Percentiles rank a stretch among this genome's conserved stretches.
Evolutionary conservation across 1,140 invertebrate species (phyloP).

Genomic region (Fopius arisanus): DNA sequence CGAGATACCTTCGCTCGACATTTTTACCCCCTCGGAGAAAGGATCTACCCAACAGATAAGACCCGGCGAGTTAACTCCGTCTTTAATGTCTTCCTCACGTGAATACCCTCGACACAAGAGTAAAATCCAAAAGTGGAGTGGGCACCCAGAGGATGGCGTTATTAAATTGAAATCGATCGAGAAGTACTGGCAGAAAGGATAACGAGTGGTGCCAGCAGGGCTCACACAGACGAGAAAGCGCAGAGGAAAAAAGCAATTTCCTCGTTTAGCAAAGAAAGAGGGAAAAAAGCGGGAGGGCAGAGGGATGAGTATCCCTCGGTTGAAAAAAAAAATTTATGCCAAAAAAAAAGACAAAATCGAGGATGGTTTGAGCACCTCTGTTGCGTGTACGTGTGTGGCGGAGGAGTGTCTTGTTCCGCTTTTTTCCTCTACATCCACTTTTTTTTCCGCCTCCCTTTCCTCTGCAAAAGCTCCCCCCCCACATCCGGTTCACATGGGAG

Average conservation of each 20-base stretch:
- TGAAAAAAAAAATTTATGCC: background rate
- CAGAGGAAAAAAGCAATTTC: slow-evolving; percentile 39
- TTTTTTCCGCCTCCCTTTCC: slow-evolving; percentile 9
- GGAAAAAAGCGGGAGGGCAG: background rate
- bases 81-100: background rate
- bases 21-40: too few relatives aligned
- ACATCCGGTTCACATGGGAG: slow-evolving; percentile 33
- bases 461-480: slow-evolving; percentile 34
- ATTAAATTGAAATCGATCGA: slow-evolving; percentile 38
- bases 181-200: slow-evolving; percentile 19
- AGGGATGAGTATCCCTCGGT: background rate
- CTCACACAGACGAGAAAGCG: background rate
- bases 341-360: slow-evolving; percentile 27
- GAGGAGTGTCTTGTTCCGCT: slow-evolving; percentile 26
- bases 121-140: background rate
- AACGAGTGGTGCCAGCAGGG: slow-evolving; percentile 13
- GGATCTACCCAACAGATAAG: too few relatives aligned
- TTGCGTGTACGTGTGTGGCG: slow-evolving; percentile 19
- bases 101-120: too few relatives aligned
- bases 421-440: slow-evolving; percentile 21
- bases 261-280: slow-evolving; percentile 24
- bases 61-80: too few relatives aligned
- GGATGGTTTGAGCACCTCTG: slow-evolving; percentile 35
- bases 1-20: too few relatives aligned
- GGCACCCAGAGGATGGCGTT: background rate